phyloP scores from a whole-genome alignment of 2,113 vertebrate species.

The Nycticryphes semicollaris region DNA sequence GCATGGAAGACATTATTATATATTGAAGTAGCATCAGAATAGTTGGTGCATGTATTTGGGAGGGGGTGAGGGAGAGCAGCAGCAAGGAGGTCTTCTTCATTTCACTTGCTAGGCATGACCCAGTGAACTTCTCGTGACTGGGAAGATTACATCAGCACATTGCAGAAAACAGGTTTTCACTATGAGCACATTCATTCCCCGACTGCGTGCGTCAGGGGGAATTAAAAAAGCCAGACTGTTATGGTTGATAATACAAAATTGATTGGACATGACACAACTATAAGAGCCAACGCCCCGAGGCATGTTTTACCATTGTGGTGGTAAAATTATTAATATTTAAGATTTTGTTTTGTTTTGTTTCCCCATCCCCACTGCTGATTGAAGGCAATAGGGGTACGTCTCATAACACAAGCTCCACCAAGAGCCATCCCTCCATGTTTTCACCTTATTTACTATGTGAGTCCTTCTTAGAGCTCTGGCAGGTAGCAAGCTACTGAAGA shows the following conservation, averaged over 20 bases:
- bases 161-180: background rate
- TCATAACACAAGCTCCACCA: background rate
- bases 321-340: background rate
- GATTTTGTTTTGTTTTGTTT: background rate
- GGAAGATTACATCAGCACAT: background rate
- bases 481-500: background rate
- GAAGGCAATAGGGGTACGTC: accelerated
- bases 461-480: background rate
- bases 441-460: background rate
- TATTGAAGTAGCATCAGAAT: background rate
- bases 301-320: background rate
- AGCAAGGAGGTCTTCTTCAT: background rate
- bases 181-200: background rate
- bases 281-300: background rate
- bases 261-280: background rate
- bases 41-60: background rate
- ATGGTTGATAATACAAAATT: background rate
- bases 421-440: background rate
- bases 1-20: background rate
- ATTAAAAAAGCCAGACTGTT: background rate
- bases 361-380: background rate
- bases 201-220: background rate
- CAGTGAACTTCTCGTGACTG: background rate
- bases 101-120: background rate
- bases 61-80: background rate